Conservation (phyloP, 2,888 invertebrate species). For the Noctua comes region DNA sequence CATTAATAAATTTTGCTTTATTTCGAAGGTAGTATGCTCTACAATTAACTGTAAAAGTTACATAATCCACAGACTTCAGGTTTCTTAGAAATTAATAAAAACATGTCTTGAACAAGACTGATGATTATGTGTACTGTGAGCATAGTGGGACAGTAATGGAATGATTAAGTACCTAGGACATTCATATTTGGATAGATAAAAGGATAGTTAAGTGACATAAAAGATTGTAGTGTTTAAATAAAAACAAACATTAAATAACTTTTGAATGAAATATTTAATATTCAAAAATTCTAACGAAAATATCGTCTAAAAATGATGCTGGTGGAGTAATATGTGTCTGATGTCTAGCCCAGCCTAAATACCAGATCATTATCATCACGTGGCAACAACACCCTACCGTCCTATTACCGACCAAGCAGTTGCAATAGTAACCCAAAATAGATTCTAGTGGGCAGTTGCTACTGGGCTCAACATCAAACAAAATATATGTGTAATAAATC, state of each 20-base stretch:
- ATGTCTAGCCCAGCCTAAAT: background rate
- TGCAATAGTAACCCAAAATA: background rate
- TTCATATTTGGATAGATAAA: background rate
- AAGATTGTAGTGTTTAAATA: background rate
- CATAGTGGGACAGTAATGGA: background rate
- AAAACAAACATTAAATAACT: background rate
- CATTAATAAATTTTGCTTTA: too few species aligned
- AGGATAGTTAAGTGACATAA: background rate
- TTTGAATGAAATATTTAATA: slow-evolving; percentile 7
- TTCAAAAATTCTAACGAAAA: background rate
- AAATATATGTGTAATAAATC: background rate
- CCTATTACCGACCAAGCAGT: slow-evolving; percentile 1
- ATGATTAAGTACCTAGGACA: background rate
- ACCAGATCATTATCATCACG: background rate
- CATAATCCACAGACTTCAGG: too few species aligned
- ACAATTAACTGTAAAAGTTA: too few species aligned
- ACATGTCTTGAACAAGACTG: too few species aligned
- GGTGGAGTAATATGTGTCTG: background rate
- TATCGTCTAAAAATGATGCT: slow-evolving; percentile 5
- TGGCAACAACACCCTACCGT: slow-evolving; percentile 4
- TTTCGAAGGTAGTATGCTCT: too few species aligned
- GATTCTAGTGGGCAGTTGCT: slow-evolving; percentile 2
- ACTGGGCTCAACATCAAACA: background rate
- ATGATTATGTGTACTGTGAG: too few species aligned
- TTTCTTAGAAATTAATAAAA: too few species aligned